phyloP scores from a whole-genome alignment of 2,797 vertebrate genomes.

The Leuciscus waleckii region DNA sequence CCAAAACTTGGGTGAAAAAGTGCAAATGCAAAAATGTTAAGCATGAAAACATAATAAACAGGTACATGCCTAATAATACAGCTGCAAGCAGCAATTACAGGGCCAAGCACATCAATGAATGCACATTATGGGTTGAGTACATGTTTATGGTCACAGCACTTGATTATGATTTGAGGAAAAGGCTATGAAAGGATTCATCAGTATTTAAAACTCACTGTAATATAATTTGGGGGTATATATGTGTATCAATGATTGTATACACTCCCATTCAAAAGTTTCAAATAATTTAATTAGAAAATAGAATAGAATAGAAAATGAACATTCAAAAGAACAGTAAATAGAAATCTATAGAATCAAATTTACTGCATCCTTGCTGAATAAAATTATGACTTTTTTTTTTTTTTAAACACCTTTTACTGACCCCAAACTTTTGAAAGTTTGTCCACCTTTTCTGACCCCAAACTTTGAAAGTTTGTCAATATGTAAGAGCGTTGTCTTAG shows the following conservation, averaged over 20 bases:
- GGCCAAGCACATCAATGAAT: not conserved
- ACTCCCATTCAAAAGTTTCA: too few species aligned
- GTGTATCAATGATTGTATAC: too few species aligned
- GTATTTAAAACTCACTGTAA: not conserved
- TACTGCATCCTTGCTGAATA: not conserved
- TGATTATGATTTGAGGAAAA: not conserved
- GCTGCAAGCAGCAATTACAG: not conserved
- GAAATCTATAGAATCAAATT: not conserved
- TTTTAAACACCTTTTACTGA: not conserved
- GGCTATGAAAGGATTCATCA: not conserved
- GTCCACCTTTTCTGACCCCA: not conserved
- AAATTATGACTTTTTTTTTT: not conserved
- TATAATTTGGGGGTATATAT: not conserved
- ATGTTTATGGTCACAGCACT: not conserved
- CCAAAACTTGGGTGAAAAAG: not conserved
- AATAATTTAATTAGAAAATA: too few species aligned
- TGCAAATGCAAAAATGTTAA: constrained; percentile 2
- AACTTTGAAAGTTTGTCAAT: not conserved
- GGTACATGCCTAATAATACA: constrained; percentile 1
- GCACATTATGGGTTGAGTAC: not conserved
- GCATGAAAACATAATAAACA: not conserved
- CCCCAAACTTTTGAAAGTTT: not conserved
- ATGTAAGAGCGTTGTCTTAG: not conserved
- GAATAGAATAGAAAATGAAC: not conserved
- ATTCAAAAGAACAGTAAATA: not conserved